Evolutionary conservation across 2,113 vertebrate genomes (phyloP).

Genomic region (Nerophis lumbriciformis): DNA sequence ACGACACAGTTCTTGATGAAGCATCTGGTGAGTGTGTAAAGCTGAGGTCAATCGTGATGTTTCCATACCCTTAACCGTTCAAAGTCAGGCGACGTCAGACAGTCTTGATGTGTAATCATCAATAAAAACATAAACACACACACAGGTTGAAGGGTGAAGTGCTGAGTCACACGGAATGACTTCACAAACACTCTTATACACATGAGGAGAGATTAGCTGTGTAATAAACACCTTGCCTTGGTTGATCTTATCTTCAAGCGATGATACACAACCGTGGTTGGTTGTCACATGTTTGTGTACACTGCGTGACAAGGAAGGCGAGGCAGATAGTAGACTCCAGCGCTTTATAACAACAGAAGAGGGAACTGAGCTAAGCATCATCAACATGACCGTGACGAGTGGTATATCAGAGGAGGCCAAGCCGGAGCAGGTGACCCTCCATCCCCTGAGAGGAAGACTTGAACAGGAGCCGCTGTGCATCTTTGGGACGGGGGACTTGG

Average conservation of each 20-base stretch:
- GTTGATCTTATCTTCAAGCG: neutral
- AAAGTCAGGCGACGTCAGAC: slow-evolving; percentile 9
- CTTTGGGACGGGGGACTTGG: slow-evolving; percentile 56
- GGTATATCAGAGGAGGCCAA: slow-evolving; percentile 18
- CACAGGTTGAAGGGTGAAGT: neutral
- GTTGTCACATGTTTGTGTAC: slow-evolving; percentile 1
- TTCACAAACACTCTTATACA: neutral
- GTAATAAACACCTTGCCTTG: slow-evolving; percentile 20
- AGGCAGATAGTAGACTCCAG: slow-evolving; percentile 25
- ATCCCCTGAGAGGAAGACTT: slow-evolving; percentile 8
- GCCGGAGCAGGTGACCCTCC: slow-evolving; percentile 1
- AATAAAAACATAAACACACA: neutral
- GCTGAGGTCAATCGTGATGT: slow-evolving; percentile 16
- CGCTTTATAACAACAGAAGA: slow-evolving; percentile 22
- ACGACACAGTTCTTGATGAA: neutral
- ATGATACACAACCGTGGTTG: neutral
- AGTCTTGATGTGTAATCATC: neutral
- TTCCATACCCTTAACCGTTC: neutral
- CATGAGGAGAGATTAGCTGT: slow-evolving; percentile 9
- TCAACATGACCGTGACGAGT: slow-evolving; percentile 13
- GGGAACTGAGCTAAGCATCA: neutral
- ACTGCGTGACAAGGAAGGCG: slow-evolving; percentile 6
- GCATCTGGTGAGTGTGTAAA: neutral
- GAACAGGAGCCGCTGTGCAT: slow-evolving; percentile 46
- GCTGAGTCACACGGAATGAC: neutral